A percentile compares a stretch with the other conserved stretches of the same genome.
phyloP scores from a whole-genome alignment of 2,888 invertebrate species.

The Ophion slaviceki region DNA sequence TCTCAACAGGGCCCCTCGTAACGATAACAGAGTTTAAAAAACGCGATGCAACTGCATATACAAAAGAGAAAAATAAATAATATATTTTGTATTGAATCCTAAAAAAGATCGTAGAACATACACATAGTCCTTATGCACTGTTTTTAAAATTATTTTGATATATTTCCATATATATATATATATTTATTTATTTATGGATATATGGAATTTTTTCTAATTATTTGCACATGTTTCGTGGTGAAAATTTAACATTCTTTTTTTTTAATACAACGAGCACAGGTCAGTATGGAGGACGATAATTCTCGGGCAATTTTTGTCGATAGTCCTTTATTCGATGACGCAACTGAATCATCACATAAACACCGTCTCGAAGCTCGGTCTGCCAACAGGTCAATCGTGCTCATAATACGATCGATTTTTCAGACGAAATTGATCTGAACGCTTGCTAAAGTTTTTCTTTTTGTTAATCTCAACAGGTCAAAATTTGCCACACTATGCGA shows the following conservation, averaged over 20 bases:
- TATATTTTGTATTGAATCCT: no score
- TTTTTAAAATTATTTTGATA: no score
- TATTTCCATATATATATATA: no score
- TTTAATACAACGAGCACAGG: conserved; percentile 83
- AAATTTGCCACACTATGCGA: conserved; percentile 91
- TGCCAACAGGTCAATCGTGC: conserved; percentile 87
- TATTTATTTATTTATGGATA: no score
- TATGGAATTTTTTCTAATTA: no score
- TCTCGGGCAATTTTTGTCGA: conserved; percentile 90
- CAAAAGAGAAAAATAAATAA: no score
- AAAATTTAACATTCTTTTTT: conserved; percentile 6
- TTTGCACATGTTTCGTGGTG: background rate
- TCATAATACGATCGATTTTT: background rate
- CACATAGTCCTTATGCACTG: no score
- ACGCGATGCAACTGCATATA: no score
- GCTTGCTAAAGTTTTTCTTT: conserved; percentile 1
- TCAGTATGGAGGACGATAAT: conserved; percentile 90
- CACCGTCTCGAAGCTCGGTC: conserved; percentile 87
- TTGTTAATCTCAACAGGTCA: conserved; percentile 85
- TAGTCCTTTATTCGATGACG: conserved; percentile 91
- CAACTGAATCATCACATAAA: conserved; percentile 89
- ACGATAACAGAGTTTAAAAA: no score
- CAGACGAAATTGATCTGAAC: background rate
- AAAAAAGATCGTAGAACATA: no score
- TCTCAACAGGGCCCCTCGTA: no score